phyloP scores from a whole-genome alignment of 2,113 vertebrate genomes.

The Halichoerus grypus region DNA sequence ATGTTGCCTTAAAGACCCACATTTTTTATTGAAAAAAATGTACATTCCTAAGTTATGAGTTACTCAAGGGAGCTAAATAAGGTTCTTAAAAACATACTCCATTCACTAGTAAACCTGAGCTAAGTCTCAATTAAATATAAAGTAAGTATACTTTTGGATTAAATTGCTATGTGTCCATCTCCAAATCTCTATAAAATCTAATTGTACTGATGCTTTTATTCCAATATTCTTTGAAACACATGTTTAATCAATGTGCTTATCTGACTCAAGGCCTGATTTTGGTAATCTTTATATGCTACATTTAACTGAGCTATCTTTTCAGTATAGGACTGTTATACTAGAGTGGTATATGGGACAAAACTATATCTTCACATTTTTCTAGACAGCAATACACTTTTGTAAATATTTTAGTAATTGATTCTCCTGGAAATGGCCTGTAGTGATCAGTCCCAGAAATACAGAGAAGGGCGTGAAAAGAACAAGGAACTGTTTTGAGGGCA shows the following conservation, averaged over 20 bases:
- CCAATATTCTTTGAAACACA: neutral
- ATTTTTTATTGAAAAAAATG: neutral
- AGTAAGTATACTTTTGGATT: neutral
- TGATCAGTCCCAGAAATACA: neutral
- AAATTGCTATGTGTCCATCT: neutral
- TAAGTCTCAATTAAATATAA: neutral
- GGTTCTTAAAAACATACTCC: neutral
- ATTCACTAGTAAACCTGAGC: neutral
- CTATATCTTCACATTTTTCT: neutral
- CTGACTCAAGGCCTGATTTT: neutral
- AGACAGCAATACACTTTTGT: neutral
- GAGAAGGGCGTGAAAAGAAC: neutral
- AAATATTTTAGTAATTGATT: neutral
- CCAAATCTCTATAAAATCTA: neutral
- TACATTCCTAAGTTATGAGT: neutral
- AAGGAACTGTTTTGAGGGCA: neutral
- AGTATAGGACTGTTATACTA: neutral
- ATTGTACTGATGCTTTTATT: neutral
- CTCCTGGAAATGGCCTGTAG: neutral
- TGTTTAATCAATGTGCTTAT: neutral
- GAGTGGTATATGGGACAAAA: neutral
- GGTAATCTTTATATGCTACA: neutral
- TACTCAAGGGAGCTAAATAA: neutral
- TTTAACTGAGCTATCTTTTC: neutral
- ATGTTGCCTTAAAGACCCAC: neutral